These are phyloP conservation scores for Tiaroga cobitis DNA, from an alignment of 2,797 vertebrate species.

Conservation along the genomic window DNA sequence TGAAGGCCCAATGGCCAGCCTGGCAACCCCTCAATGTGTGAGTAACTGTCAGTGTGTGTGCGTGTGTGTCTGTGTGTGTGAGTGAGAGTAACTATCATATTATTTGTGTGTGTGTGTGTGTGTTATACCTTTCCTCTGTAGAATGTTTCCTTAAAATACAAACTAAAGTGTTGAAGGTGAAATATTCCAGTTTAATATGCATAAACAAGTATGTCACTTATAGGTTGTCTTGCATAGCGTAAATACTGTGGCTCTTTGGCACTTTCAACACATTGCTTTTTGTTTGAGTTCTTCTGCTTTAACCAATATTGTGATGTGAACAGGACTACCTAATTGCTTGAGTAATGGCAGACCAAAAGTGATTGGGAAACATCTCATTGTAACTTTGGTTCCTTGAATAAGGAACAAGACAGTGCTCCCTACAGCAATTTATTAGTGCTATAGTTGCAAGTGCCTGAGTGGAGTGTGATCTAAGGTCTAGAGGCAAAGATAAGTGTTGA, in stretches of 20 bases:
- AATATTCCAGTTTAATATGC: neutral
- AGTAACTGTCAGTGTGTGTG: conserved; percentile 72
- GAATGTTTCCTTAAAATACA: neutral
- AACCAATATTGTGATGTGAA: neutral
- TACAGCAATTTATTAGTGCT: too few relatives aligned
- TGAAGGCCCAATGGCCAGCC: conserved; percentile 98
- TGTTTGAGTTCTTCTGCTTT: neutral
- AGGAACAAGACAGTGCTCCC: too few relatives aligned
- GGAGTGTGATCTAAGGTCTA: too few relatives aligned
- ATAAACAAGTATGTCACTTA: neutral
- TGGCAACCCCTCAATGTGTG: conserved; percentile 98
- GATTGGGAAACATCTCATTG: neutral
- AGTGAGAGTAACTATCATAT: neutral
- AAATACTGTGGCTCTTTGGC: neutral
- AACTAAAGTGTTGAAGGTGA: neutral
- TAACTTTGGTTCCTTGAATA: neutral
- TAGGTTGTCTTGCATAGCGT: neutral
- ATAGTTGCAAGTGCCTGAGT: too few relatives aligned
- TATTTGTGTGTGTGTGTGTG: neutral
- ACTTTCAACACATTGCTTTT: neutral
- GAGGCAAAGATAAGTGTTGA: neutral
- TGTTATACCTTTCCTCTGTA: neutral
- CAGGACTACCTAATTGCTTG: neutral
- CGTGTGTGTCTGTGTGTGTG: conserved; percentile 8
- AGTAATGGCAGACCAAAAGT: neutral